A percentile compares a stretch with the other conserved stretches of the same genome.
These are phyloP conservation scores for Umimayanthus kanabou DNA, from an alignment of 92 coral and sea anemone species.

Conservation along the genomic window DNA sequence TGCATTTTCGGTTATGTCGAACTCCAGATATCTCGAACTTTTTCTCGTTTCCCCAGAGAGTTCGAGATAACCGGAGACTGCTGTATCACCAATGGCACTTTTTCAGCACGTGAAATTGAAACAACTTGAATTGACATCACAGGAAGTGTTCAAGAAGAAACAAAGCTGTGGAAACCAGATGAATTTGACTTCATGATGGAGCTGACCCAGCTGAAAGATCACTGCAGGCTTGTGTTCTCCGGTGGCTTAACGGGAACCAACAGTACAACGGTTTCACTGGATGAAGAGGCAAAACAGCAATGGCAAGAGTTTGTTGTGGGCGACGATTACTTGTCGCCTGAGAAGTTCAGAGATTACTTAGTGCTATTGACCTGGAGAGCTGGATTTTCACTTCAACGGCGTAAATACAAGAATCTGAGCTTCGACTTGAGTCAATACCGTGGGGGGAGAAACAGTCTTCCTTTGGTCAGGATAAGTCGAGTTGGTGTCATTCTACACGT, in stretches of 20 bases:
- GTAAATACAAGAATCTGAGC: conserved; percentile 33
- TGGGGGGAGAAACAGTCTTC: not conserved
- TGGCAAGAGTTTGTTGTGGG: conserved; percentile 26
- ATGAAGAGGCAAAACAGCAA: not conserved
- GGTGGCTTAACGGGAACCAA: not conserved
- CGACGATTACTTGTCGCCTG: not conserved
- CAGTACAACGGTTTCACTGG: not conserved
- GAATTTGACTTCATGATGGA: conserved; percentile 48
- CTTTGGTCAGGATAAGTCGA: conserved; percentile 12
- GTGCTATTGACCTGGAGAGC: conserved; percentile 29
- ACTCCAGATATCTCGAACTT: no score
- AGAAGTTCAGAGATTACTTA: not conserved
- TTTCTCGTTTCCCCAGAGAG: no score
- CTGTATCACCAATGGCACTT: no score
- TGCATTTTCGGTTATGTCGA: no score
- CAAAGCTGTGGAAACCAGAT: conserved; percentile 47
- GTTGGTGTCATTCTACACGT: conserved; percentile 46
- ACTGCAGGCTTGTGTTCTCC: not conserved
- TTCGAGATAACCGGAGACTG: no score
- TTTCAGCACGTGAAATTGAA: no score
- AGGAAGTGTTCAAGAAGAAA: conserved; percentile 40
- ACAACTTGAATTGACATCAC: not conserved
- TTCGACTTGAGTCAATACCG: conserved; percentile 32
- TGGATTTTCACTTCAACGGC: conserved; percentile 8
- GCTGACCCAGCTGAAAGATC: conserved; percentile 38